Conservation (phyloP, 2,113 vertebrate species). For the Prochilodus magdalenae region DNA sequence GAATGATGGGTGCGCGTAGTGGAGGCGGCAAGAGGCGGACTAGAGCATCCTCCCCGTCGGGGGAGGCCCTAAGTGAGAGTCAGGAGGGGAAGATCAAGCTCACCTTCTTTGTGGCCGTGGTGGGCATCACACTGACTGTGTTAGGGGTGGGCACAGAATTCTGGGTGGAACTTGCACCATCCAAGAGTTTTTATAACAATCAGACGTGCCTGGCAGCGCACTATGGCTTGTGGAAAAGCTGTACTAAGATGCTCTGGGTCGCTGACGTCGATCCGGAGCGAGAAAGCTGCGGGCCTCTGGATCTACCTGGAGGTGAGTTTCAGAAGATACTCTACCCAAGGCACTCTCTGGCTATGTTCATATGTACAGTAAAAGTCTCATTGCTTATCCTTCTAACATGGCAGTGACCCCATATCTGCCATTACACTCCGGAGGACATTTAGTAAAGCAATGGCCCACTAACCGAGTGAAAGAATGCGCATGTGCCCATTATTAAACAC, state of each 20-base stretch:
- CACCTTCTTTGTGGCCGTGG: constrained; percentile 80
- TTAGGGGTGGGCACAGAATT: constrained; percentile 89
- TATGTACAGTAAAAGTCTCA: not conserved
- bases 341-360: not conserved
- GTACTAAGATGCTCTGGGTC: constrained; percentile 84
- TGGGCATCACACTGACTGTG: constrained; percentile 83
- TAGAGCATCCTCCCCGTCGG: constrained; percentile 54
- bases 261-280: constrained; percentile 80
- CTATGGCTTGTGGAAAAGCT: constrained; percentile 88
- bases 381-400: too few relatives aligned
- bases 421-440: too few relatives aligned
- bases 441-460: too few relatives aligned
- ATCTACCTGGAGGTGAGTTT: constrained; percentile 84
- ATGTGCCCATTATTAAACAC: too few relatives aligned
- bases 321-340: not conserved
- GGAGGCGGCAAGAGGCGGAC: constrained; percentile 65
- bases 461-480: too few relatives aligned
- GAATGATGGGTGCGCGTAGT: constrained; percentile 63
- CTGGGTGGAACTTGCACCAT: constrained; percentile 86
- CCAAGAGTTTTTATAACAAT: constrained; percentile 80
- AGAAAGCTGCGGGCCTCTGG: constrained; percentile 84
- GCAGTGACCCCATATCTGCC: too few relatives aligned
- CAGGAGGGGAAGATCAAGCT: constrained; percentile 86
- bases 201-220: constrained; percentile 82
- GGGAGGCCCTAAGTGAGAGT: constrained; percentile 72